phyloP scores from a whole-genome alignment of 2,113 vertebrate genomes.

The Saccopteryx leptura region DNA sequence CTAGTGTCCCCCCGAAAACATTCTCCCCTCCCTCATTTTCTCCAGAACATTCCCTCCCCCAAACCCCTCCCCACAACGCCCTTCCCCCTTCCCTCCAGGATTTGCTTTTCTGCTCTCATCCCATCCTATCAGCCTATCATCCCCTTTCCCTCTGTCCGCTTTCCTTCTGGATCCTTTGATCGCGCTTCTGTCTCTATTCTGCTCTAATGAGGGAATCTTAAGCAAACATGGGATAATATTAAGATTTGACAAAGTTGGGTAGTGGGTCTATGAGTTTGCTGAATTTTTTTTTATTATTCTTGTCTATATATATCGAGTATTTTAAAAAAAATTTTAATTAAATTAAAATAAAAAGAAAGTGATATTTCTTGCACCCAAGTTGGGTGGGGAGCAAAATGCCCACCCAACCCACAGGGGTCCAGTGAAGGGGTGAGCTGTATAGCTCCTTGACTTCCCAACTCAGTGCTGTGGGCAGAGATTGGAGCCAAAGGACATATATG shows the following conservation, averaged over 20 bases:
- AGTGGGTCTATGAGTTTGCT: background rate
- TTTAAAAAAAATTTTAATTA: background rate
- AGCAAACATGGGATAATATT: background rate
- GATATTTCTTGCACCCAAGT: background rate
- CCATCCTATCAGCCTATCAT: too few species aligned
- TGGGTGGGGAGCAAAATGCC: background rate
- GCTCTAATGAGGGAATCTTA: background rate
- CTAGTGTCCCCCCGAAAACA: too few species aligned
- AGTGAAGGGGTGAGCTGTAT: background rate
- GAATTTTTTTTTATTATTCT: background rate
- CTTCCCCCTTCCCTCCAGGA: too few species aligned
- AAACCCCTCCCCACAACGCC: too few species aligned
- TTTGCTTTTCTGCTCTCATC: too few species aligned
- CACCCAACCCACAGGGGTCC: fast-evolving
- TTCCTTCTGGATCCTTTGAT: too few species aligned
- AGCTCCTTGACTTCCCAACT: background rate
- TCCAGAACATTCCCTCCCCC: too few species aligned
- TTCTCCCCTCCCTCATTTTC: too few species aligned
- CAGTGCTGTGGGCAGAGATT: background rate
- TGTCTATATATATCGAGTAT: background rate
- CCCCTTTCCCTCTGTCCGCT: too few species aligned
- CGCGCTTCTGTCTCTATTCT: too few species aligned
- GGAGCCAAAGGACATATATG: too few species aligned
- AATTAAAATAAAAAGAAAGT: background rate
- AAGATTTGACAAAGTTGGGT: background rate